Evolutionary conservation across 2,113 vertebrate genomes (phyloP).

Genomic region (Elachura formosa): DNA sequence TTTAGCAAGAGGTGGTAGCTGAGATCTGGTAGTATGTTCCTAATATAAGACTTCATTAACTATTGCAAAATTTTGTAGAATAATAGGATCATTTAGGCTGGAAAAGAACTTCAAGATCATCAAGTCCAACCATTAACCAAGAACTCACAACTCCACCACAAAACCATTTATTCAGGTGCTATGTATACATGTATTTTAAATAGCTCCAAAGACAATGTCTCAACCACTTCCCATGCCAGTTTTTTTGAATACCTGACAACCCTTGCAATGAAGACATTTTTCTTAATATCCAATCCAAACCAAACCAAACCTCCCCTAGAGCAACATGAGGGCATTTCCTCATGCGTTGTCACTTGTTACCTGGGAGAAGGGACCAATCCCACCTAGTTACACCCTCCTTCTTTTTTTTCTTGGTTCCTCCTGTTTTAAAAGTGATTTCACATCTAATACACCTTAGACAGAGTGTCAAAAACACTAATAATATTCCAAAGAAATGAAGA

Average conservation of each 20-base stretch:
- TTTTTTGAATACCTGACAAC: not conserved
- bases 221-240: not conserved
- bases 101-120: not conserved
- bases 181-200: not conserved
- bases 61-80: not conserved
- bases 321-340: not conserved
- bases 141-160: not conserved
- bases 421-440: not conserved
- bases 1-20: not conserved
- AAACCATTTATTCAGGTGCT: not conserved
- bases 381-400: not conserved
- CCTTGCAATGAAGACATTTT: not conserved
- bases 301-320: not conserved
- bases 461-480: not conserved
- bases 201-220: not conserved
- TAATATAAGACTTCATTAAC: not conserved
- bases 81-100: not conserved
- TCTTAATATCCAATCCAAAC: not conserved
- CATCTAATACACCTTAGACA: not conserved
- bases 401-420: not conserved
- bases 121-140: accelerated
- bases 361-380: accelerated
- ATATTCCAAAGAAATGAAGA: not conserved
- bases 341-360: not conserved
- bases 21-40: not conserved